Evolutionary conservation across 2,797 vertebrate species (phyloP).

Genomic region (Liasis olivaceus): DNA sequence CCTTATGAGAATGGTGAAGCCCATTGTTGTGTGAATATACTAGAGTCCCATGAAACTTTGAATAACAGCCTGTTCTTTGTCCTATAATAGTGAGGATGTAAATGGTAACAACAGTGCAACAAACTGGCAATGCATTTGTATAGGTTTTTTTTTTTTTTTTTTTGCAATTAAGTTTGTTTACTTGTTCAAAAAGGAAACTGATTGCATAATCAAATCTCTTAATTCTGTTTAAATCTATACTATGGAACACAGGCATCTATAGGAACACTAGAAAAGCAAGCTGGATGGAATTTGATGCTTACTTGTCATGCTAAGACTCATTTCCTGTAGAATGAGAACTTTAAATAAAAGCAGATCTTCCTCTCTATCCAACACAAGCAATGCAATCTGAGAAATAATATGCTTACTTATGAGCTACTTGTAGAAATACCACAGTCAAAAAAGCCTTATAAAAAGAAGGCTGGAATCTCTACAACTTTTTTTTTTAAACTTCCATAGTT

Average conservation of each 20-base stretch:
- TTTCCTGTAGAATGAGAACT: constrained; percentile 16
- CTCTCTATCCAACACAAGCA: constrained; percentile 26
- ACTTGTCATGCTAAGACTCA: constrained; percentile 24
- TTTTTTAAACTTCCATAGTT: not conserved
- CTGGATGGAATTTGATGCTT: constrained; percentile 19
- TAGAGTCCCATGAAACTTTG: not conserved
- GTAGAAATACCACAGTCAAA: not conserved
- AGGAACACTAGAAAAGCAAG: constrained; percentile 27
- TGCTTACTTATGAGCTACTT: not conserved
- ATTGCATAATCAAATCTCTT: not conserved
- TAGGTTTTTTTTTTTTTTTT: constrained; percentile 50
- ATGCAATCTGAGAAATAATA: not conserved
- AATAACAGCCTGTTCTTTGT: not conserved
- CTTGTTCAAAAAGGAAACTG: not conserved
- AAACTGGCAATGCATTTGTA: constrained; percentile 55
- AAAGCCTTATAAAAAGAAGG: not conserved
- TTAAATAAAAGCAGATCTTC: constrained; percentile 29
- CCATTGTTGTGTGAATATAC: not conserved
- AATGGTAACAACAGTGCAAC: constrained; percentile 19
- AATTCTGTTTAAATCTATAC: constrained; percentile 13
- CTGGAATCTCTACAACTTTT: not conserved
- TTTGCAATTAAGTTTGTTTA: constrained; percentile 8
- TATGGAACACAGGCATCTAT: constrained; percentile 5
- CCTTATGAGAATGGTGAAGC: not conserved
- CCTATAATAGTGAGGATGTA: constrained; percentile 29